phyloP scores from a whole-genome alignment of 2,113 vertebrate species.

The Leptosomus discolor region DNA sequence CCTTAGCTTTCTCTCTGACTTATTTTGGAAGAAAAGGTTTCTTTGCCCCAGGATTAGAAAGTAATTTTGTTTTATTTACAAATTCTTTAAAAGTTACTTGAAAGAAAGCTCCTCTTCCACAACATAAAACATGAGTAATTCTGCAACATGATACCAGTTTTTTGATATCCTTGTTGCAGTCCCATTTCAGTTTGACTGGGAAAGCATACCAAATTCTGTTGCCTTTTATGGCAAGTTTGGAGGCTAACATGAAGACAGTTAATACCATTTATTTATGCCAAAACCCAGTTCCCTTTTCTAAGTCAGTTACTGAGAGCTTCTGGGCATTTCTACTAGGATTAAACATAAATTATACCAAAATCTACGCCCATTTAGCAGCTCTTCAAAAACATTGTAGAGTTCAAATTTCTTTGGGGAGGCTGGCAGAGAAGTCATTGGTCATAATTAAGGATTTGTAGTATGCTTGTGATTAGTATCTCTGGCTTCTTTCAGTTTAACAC shows the following conservation, averaged over 20 bases:
- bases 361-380: background rate
- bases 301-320: constrained; percentile 7
- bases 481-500: background rate
- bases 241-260: background rate
- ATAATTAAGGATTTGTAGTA: background rate
- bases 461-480: background rate
- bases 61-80: background rate
- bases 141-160: background rate
- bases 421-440: background rate
- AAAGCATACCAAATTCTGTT: background rate
- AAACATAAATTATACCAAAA: constrained; percentile 17
- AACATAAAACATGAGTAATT: background rate
- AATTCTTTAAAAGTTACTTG: background rate
- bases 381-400: background rate
- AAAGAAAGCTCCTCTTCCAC: background rate
- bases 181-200: background rate
- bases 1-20: background rate
- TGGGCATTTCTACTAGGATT: background rate
- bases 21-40: background rate
- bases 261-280: background rate
- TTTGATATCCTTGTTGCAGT: background rate
- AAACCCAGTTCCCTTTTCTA: background rate
- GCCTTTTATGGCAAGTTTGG: background rate
- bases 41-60: background rate
- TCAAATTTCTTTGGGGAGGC: background rate